phyloP scores from a whole-genome alignment of 2,113 vertebrate species.

The Bufo bufo region DNA sequence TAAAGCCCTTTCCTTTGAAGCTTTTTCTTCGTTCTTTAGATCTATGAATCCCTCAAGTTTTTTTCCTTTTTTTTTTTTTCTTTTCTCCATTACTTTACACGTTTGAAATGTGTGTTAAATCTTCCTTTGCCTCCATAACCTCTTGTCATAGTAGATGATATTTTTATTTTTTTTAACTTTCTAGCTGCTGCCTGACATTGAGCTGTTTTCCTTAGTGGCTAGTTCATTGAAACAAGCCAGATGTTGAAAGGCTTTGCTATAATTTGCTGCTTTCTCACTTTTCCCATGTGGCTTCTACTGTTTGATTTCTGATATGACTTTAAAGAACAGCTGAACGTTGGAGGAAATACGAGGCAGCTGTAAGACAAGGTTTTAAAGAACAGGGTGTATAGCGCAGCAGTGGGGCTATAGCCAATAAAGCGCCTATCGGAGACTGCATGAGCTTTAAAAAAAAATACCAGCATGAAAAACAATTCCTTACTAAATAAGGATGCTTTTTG shows the following conservation, averaged over 20 bases:
- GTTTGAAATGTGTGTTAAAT: background rate
- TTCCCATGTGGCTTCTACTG: background rate
- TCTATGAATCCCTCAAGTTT: background rate
- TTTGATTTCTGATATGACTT: background rate
- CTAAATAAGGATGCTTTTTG: background rate
- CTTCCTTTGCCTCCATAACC: background rate
- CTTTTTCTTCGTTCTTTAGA: background rate
- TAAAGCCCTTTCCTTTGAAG: slow-evolving; percentile 17
- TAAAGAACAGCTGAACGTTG: background rate
- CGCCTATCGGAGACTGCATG: background rate
- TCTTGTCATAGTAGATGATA: background rate
- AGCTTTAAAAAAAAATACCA: background rate
- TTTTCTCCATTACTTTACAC: background rate
- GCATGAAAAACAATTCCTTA: slow-evolving; percentile 1
- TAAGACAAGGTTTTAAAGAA: background rate
- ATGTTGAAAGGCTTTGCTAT: background rate
- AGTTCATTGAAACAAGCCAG: background rate
- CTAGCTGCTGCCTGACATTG: slow-evolving; percentile 31
- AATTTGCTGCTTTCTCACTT: background rate
- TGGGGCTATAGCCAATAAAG: background rate
- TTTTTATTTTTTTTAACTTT: background rate
- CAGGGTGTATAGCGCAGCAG: background rate
- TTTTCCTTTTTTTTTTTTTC: background rate
- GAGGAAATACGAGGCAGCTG: background rate
- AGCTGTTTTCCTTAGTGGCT: background rate